Base-by-base conservation (phyloP, 2,888 invertebrate genomes). In the Urechis unicinctus region DNA sequence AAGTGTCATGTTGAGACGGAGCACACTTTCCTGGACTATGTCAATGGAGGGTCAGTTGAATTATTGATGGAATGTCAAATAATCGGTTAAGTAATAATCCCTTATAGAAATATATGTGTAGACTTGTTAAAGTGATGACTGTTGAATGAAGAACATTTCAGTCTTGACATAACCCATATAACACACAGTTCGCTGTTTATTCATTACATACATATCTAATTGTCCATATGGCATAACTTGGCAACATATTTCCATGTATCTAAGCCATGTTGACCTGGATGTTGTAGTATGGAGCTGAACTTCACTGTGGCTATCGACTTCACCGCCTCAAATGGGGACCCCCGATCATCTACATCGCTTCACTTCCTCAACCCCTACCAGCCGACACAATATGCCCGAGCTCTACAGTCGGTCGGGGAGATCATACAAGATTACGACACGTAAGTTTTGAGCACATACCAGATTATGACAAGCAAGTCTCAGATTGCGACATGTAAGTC, bases 1-100 rank as follows among this genome's bases (percentile, higher is more conserved):
- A 68, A 65, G 31, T 67, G 68, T 31, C 61, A 66, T 50, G 63
- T 79, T 5, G 69, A 73, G 48, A 68, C 69, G 31, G 71, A 79
- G 31, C 72, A 73, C 57, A 79, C 83, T 28, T 75, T 77, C 57
- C 60, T 77, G 50, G 84, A 84, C 65, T 84, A 81, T 68, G 78
- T 84, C 46, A 76, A 80, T 63, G 83, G 82, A 62, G 83, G 84
- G 71, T 79, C 61, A 63, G 36, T 55, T 45, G 3, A 30, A 30
- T 50, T 28, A 3, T 17, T 3, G 31, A 22, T n/a, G 9, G 21
- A n/a, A n/a, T n/a, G n/a, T n/a, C n/a, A n/a, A n/a, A n/a, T n/a
- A n/a, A n/a, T n/a, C n/a, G n/a, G n/a, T n/a, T n/a, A n/a, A n/a
- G n/a, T n/a, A n/a, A n/a, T n/a, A n/a, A n/a, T n/a, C n/a, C n/a